These are phyloP conservation scores for Choloepus didactylus DNA, from an alignment of 2,797 vertebrate species.

Conservation along the genomic window DNA sequence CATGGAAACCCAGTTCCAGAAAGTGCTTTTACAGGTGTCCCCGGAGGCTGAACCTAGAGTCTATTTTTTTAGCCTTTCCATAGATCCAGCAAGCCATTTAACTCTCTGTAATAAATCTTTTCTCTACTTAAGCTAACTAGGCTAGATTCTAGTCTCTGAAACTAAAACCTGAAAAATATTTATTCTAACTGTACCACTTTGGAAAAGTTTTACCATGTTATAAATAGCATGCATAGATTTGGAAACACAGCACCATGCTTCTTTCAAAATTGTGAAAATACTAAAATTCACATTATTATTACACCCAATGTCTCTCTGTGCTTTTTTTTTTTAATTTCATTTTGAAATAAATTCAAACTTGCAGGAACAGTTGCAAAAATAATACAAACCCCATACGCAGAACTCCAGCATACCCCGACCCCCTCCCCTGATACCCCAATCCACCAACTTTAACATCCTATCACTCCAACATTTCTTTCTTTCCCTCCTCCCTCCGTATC, in stretches of 20 bases:
- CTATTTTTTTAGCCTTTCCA: neutral
- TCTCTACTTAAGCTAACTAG: neutral
- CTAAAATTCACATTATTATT: conserved; percentile 20
- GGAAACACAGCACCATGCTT: neutral
- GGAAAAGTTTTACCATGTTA: neutral
- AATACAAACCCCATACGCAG: too few species aligned
- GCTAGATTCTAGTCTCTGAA: neutral
- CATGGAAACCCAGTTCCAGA: neutral
- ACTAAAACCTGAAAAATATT: neutral
- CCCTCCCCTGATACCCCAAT: too few species aligned
- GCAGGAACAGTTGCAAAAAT: too few species aligned
- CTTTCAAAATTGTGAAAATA: conserved; percentile 35
- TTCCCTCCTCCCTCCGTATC: too few species aligned
- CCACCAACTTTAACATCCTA: too few species aligned
- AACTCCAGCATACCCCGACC: too few species aligned
- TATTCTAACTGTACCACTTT: neutral
- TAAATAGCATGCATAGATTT: neutral
- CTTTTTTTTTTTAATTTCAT: neutral
- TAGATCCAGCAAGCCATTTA: neutral
- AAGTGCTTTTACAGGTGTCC: neutral
- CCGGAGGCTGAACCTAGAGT: neutral
- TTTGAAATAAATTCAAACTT: too few species aligned
- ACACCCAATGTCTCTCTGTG: neutral
- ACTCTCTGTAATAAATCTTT: neutral
- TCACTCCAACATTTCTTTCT: too few species aligned